Base-by-base conservation (phyloP, 2,888 invertebrate genomes). In the Eumacrocentrus americanus region DNA sequence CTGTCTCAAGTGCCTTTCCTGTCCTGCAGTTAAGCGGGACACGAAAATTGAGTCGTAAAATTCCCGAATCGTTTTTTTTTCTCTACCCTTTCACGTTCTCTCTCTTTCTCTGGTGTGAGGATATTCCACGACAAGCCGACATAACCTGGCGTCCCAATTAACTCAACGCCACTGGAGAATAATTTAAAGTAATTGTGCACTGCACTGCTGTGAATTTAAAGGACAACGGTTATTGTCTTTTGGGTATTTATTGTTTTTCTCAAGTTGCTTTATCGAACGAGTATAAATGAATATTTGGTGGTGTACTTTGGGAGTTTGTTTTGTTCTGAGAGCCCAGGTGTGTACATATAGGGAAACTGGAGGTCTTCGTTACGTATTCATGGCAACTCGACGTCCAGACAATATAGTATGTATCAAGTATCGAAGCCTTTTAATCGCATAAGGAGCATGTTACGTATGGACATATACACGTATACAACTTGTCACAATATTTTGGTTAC, bases 381-480 rank as follows among this genome's bases (percentile, higher is more conserved):
- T 53, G 38, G 14, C 25, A 38, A 42, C 12, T 42, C 7, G n/a
- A 29, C 29, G 29, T n/a, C n/a, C n/a, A n/a, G n/a, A n/a, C n/a
- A n/a, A n/a, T n/a, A n/a, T n/a, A n/a, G n/a, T n/a, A n/a, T 22
- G 63, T 70, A 72, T 74, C 69, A 72, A 70, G 68, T 70, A 73
- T 69, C 63, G 72, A 75, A 75, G 64, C 71, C 70, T 66, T 58
- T 66, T 66, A 67, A 68, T 67, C 62, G 65, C 64, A 61, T 9
- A 29, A 9, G n/a, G n/a, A n/a, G 5, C 29, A 53, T 59, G 63
- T 64, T 68, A 63, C 62, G 64, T 62, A 63, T 57, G 2, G 66
- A 65, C 63, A 61, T n/a, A n/a, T n/a, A n/a, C n/a, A n/a, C n/a
- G n/a, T n/a, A n/a, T n/a, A n/a, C n/a, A n/a, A n/a, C 29, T 4